Evolutionary conservation across 2,888 invertebrate genomes (phyloP).

Genomic region (Acrocyrtus sp.): DNA sequence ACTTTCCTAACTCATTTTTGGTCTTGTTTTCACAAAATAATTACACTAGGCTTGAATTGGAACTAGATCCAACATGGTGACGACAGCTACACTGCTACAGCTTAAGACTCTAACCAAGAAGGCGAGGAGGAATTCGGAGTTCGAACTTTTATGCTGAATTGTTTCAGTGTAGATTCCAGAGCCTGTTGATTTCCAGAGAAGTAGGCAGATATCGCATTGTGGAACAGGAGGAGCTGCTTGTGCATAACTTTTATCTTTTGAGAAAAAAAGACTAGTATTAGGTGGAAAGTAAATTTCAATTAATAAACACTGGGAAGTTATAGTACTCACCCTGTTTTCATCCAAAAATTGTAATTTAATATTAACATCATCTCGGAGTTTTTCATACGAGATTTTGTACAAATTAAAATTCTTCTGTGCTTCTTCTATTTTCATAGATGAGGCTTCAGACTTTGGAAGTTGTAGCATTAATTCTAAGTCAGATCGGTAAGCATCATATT

Average conservation of each 20-base stretch:
- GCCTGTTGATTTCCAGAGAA: constrained; percentile 96
- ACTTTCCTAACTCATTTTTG: too few species aligned
- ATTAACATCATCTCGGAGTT: constrained; percentile 90
- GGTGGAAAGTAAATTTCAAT: too few species aligned
- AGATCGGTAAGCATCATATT: constrained; percentile 97
- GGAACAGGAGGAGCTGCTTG: constrained; percentile 93
- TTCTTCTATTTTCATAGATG: constrained; percentile 77
- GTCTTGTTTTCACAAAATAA: too few species aligned
- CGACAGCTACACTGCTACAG: too few species aligned
- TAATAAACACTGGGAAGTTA: background rate
- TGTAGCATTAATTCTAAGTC: constrained; percentile 85
- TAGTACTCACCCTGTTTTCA: constrained; percentile 94
- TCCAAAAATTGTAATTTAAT: constrained; percentile 96
- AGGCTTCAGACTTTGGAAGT: constrained; percentile 67
- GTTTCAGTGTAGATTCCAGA: constrained; percentile 91
- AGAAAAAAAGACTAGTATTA: constrained; percentile 59
- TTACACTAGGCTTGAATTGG: too few species aligned
- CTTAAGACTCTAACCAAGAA: constrained; percentile 87
- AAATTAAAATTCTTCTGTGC: constrained; percentile 83
- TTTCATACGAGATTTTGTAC: constrained; percentile 91
- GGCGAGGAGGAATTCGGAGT: constrained; percentile 80
- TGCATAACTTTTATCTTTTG: constrained; percentile 97
- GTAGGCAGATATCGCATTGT: constrained; percentile 96
- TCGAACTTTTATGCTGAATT: constrained; percentile 93
- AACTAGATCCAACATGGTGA: too few species aligned